phyloP scores from a whole-genome alignment of 2,113 vertebrate genomes.

The Stegastes partitus region DNA sequence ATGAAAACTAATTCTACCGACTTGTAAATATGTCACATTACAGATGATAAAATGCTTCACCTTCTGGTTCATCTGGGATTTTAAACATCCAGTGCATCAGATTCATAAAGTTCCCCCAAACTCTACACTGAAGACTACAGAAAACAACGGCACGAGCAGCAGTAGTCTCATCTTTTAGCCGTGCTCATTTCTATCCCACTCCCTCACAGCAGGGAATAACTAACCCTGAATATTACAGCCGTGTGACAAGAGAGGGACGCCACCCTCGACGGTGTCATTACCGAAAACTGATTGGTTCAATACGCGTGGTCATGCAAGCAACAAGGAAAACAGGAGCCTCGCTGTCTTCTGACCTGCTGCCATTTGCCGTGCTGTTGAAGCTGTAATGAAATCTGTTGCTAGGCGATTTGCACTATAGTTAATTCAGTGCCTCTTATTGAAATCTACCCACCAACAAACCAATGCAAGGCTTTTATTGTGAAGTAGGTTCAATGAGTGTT shows the following conservation, averaged over 20 bases:
- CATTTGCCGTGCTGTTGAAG: slow-evolving; percentile 27
- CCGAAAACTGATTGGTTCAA: slow-evolving; percentile 17
- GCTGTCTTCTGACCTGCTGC: slow-evolving; percentile 19
- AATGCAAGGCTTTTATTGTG: slow-evolving; percentile 12
- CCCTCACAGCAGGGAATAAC: slow-evolving; percentile 17
- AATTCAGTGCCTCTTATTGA: slow-evolving; percentile 18
- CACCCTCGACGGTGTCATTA: slow-evolving; percentile 9
- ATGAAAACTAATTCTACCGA: no score
- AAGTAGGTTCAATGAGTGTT: slow-evolving; percentile 4
- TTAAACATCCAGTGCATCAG: slow-evolving; percentile 1
- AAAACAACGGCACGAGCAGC: background rate
- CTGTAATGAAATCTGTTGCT: slow-evolving; percentile 51
- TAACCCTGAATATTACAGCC: slow-evolving; percentile 10
- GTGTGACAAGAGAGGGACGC: slow-evolving; percentile 22
- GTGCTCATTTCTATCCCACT: slow-evolving; percentile 21
- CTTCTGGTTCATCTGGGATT: no score
- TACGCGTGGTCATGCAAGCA: slow-evolving; percentile 30
- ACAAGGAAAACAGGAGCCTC: slow-evolving; percentile 27
- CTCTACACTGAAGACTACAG: background rate
- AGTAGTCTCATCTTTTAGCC: slow-evolving; percentile 16
- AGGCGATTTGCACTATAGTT: slow-evolving; percentile 34
- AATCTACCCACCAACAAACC: slow-evolving; percentile 15
- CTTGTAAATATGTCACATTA: no score
- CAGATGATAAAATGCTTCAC: no score
- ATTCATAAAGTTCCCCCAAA: background rate